A percentile compares a stretch with the other conserved stretches of the same genome.
phyloP scores from a whole-genome alignment of 2,888 invertebrate species.

The Leptinotarsa tumamoca region DNA sequence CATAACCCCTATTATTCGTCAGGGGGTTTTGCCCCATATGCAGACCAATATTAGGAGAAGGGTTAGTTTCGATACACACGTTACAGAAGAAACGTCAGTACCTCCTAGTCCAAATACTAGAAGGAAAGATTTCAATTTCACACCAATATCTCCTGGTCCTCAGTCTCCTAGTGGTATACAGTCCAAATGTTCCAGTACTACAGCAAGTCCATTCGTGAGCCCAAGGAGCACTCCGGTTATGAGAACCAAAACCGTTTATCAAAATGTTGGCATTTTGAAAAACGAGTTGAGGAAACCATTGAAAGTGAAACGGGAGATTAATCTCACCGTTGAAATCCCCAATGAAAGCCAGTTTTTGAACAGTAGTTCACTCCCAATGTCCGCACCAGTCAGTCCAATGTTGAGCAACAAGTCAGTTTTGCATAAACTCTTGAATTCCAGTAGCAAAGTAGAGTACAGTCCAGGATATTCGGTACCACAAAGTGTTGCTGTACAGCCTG shows the following conservation, averaged over 20 bases:
- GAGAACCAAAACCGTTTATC: conserved; percentile 72
- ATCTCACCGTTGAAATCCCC: conserved; percentile 56
- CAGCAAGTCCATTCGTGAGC: conserved; percentile 85
- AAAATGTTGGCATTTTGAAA: conserved; percentile 64
- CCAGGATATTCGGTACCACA: conserved; percentile 63
- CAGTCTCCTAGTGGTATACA: conserved; percentile 72
- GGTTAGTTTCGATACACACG: conserved; percentile 71
- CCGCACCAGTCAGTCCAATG: conserved; percentile 78
- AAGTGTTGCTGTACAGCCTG: conserved; percentile 36
- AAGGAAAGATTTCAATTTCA: conserved; percentile 85
- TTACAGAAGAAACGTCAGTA: conserved; percentile 65
- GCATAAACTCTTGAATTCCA: conserved; percentile 68
- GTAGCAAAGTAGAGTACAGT: conserved; percentile 67
- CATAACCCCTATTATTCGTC: conserved; percentile 38
- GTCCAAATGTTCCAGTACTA: conserved; percentile 75
- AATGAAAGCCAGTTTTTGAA: conserved; percentile 45
- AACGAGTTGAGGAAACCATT: conserved; percentile 45
- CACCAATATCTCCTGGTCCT: conserved; percentile 86
- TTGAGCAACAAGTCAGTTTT: conserved; percentile 56
- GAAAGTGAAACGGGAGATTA: conserved; percentile 61
- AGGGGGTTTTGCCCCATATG: conserved; percentile 36
- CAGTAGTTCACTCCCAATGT: conserved; percentile 70
- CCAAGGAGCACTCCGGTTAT: conserved; percentile 79
- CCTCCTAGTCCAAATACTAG: conserved; percentile 83
- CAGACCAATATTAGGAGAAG: conserved; percentile 62